A percentile compares a stretch with the other conserved stretches of the same genome.
Evolutionary conservation across 1,140 invertebrate genomes (phyloP).

Genomic region (Parapsyche elsis): DNA sequence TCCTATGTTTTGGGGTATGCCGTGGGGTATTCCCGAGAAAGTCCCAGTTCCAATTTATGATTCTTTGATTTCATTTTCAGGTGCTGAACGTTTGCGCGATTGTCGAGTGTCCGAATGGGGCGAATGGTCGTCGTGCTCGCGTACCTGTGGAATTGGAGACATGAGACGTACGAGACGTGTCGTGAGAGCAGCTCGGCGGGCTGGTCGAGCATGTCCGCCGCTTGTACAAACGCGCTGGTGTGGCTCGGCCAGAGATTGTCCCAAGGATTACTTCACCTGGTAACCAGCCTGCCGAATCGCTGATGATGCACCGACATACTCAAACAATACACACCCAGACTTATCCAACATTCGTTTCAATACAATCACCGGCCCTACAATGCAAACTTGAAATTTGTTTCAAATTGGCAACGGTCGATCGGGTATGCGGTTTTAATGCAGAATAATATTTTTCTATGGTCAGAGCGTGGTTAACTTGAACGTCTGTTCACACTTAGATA

Average conservation of each 20-base stretch:
- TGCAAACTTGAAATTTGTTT: too few relatives aligned
- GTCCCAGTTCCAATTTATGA: too few relatives aligned
- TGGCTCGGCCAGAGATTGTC: conserved; percentile 78
- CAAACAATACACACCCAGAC: background rate
- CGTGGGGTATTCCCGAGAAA: too few relatives aligned
- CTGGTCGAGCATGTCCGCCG: conserved; percentile 82
- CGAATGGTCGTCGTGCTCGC: conserved; percentile 85
- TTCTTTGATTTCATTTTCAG: conserved; percentile 58
- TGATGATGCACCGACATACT: background rate
- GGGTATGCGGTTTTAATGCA: too few relatives aligned
- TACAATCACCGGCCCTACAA: too few relatives aligned
- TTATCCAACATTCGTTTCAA: background rate
- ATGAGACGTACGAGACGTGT: conserved; percentile 82
- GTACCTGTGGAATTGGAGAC: conserved; percentile 88
- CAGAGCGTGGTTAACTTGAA: too few relatives aligned
- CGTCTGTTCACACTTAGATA: too few relatives aligned
- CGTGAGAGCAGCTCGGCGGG: conserved; percentile 77
- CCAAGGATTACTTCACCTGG: conserved; percentile 69
- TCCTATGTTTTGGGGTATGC: too few relatives aligned
- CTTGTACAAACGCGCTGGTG: conserved; percentile 88
- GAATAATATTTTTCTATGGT: too few relatives aligned
- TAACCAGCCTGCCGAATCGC: conserved; percentile 50
- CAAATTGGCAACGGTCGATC: too few relatives aligned
- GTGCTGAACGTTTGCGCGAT: conserved; percentile 65
- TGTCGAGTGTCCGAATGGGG: conserved; percentile 90